Evolutionary conservation across 1,140 invertebrate species (phyloP).

Genomic region (Aphelinus atriplicis): DNA sequence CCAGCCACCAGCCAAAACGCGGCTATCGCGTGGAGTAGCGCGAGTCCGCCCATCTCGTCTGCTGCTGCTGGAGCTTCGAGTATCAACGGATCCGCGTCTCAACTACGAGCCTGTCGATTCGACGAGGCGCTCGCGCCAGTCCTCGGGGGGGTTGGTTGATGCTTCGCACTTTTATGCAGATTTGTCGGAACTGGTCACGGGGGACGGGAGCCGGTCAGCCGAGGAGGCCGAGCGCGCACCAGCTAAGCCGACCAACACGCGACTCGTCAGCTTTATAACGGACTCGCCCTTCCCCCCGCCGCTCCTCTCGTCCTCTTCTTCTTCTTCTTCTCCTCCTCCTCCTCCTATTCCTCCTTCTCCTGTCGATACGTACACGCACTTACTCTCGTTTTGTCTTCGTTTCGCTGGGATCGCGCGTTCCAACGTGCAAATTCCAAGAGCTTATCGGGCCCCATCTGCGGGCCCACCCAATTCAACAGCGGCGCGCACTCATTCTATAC

Average conservation of each 20-base stretch:
- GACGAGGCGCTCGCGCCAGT: too few relatives aligned
- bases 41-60: slow-evolving; percentile 6
- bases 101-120: too few relatives aligned
- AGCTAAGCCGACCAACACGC: slow-evolving; percentile 60
- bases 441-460: too few relatives aligned
- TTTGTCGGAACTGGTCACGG: background rate
- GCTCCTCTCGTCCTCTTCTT: slow-evolving; percentile 43
- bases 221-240: slow-evolving; percentile 22
- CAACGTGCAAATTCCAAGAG: too few relatives aligned
- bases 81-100: too few relatives aligned
- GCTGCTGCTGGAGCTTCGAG: too few relatives aligned
- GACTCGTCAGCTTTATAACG: slow-evolving; percentile 63
- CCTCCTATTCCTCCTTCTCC: slow-evolving; percentile 9
- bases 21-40: background rate
- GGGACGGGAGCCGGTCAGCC: background rate
- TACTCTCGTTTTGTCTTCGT: background rate
- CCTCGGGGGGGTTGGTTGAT: too few relatives aligned
- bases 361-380: background rate
- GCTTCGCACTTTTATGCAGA: too few relatives aligned
- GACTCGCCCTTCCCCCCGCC: slow-evolving; percentile 60
- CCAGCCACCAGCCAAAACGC: slow-evolving; percentile 16
- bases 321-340: slow-evolving; percentile 27
- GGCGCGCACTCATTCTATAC: too few relatives aligned
- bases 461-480: too few relatives aligned
- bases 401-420: too few relatives aligned